phyloP scores from a whole-genome alignment of 2,113 vertebrate genomes.

The Myiozetetes cayanensis region DNA sequence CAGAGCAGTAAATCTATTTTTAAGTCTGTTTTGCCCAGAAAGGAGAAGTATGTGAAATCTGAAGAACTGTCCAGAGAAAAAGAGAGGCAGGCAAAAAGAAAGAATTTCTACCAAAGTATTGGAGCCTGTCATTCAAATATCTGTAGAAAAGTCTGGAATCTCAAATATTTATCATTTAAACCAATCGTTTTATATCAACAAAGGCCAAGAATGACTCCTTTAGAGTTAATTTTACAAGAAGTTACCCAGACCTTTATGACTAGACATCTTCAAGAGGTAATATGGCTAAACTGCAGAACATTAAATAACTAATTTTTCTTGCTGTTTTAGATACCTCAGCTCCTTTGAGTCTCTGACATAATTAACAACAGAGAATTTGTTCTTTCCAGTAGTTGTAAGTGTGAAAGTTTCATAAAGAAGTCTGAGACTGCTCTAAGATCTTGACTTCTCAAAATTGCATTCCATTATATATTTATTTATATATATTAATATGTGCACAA shows the following conservation, averaged over 20 bases:
- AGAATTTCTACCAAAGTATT: neutral
- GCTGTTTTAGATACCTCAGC: neutral
- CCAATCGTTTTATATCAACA: neutral
- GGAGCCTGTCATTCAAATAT: neutral
- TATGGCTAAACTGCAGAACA: neutral
- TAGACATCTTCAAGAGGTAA: neutral
- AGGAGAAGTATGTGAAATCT: conserved; percentile 7
- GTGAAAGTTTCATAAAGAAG: neutral
- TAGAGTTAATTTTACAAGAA: neutral
- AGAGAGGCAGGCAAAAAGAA: neutral
- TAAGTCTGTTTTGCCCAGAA: conserved; percentile 29
- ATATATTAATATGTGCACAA: no score
- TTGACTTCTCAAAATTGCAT: neutral
- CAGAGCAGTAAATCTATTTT: conserved; percentile 58
- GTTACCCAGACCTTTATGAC: neutral
- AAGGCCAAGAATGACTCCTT: neutral
- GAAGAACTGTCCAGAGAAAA: neutral
- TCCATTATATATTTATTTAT: neutral
- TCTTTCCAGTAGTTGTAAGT: neutral
- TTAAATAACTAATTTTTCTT: neutral
- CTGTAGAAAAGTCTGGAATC: neutral
- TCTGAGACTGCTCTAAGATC: neutral
- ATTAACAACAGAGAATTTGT: neutral
- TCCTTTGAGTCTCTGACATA: neutral
- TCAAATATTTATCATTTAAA: neutral